Evolutionary conservation across 2,113 vertebrate species (phyloP).

Genomic region (Actenoides lindsayi): DNA sequence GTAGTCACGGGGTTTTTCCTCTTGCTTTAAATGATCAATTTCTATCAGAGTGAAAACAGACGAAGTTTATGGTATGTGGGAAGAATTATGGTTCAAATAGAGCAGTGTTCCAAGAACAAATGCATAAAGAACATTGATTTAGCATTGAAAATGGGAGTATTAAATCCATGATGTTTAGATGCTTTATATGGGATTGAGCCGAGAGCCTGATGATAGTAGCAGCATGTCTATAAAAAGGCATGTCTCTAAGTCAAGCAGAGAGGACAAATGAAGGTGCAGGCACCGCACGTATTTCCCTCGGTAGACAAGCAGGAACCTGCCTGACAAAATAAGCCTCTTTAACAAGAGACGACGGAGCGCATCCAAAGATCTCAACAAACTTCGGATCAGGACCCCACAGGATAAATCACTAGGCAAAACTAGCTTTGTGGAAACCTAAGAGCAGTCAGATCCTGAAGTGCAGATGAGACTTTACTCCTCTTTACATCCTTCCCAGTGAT

Average conservation of each 20-base stretch:
- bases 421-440: not conserved
- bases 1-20: not conserved
- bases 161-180: conserved; percentile 49
- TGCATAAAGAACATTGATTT: conserved; percentile 69
- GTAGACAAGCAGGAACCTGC: not conserved
- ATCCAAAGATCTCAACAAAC: not conserved
- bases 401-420: not conserved
- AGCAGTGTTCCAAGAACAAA: conserved; percentile 66
- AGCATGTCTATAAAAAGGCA: not conserved
- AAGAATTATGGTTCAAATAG: conserved; percentile 37
- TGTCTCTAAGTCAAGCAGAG: not conserved
- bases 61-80: not conserved
- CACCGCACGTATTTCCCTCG: fast-evolving
- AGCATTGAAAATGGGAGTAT: conserved; percentile 42
- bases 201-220: not conserved
- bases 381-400: not conserved
- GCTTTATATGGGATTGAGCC: not conserved
- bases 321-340: not conserved
- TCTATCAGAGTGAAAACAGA: conserved; percentile 43
- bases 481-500: not conserved
- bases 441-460: not conserved
- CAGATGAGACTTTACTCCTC: not conserved
- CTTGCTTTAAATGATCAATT: conserved; percentile 5
- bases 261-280: conserved; percentile 19
- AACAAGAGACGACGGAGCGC: not conserved